Conservation (phyloP, 2,797 vertebrate genomes). For the Podarcis siculus region DNA sequence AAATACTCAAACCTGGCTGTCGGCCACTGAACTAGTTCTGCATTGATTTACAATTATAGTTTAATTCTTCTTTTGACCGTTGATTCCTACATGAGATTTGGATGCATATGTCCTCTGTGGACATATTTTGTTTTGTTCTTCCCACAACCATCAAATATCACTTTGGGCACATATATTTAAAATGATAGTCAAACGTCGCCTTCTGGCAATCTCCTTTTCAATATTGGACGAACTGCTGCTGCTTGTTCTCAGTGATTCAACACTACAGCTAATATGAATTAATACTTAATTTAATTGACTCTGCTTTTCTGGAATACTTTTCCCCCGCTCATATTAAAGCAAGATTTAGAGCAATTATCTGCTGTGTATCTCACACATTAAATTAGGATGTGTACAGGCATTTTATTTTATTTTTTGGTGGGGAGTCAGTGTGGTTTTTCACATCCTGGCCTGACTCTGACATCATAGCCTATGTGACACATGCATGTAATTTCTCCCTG, state of each 20-base stretch:
- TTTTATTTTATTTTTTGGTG: neutral
- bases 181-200: conserved; percentile 7
- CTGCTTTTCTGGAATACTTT: conserved; percentile 43
- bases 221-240: conserved; percentile 2
- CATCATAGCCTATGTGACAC: neutral
- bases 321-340: conserved; percentile 52
- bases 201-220: neutral
- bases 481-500: neutral
- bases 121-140: neutral
- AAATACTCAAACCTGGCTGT: neutral
- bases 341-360: conserved; percentile 64
- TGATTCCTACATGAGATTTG: conserved; percentile 1
- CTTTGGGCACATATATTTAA: conserved; percentile 39
- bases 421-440: neutral
- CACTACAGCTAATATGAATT: conserved; percentile 36
- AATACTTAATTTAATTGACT: conserved; percentile 53
- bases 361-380: conserved; percentile 55
- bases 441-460: neutral
- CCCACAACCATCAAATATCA: conserved; percentile 18
- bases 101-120: conserved; percentile 26
- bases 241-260: conserved; percentile 12
- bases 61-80: conserved; percentile 29
- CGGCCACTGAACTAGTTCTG: neutral
- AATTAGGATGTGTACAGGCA: conserved; percentile 56
- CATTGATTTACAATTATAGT: neutral